phyloP scores from a whole-genome alignment of 2,797 vertebrate genomes.

The Fistularia commersonii region DNA sequence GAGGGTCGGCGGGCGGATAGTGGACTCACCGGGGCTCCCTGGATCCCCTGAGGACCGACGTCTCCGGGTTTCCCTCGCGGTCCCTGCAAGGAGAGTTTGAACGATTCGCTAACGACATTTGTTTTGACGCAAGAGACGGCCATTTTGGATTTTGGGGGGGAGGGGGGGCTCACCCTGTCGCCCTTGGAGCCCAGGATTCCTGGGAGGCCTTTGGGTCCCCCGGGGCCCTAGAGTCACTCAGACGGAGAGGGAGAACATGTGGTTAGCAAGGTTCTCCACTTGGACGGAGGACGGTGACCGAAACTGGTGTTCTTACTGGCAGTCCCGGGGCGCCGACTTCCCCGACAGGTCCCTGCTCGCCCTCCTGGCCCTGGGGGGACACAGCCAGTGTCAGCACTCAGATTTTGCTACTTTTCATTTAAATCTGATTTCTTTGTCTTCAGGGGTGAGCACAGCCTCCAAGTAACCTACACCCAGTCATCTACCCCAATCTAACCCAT shows the following conservation, averaged over 20 bases:
- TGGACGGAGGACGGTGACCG: neutral
- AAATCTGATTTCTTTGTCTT: too few species aligned
- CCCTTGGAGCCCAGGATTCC: constrained; percentile 87
- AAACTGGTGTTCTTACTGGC: constrained; percentile 76
- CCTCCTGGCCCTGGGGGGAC: constrained; percentile 86
- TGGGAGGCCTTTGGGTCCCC: constrained; percentile 84
- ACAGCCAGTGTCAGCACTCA: neutral
- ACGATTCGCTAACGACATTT: too few species aligned
- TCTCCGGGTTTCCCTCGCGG: constrained; percentile 81
- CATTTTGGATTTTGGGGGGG: neutral
- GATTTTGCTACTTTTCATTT: neutral
- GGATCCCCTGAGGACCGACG: constrained; percentile 80
- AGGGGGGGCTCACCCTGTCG: constrained; percentile 79
- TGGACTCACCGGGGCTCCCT: constrained; percentile 87
- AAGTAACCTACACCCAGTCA: too few species aligned
- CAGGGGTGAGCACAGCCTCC: too few species aligned
- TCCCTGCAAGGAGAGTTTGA: constrained; percentile 78
- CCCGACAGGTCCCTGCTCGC: constrained; percentile 83
- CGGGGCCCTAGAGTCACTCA: constrained; percentile 79
- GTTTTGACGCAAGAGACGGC: neutral
- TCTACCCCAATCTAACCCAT: too few species aligned
- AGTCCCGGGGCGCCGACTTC: constrained; percentile 88
- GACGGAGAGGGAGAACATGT: constrained; percentile 22
- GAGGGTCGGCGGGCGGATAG: neutral
- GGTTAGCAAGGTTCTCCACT: constrained; percentile 34